A percentile compares a stretch with the other conserved stretches of the same genome.
Evolutionary conservation across 2,888 invertebrate species (phyloP).

Genomic region (Eupithecia vulgata): DNA sequence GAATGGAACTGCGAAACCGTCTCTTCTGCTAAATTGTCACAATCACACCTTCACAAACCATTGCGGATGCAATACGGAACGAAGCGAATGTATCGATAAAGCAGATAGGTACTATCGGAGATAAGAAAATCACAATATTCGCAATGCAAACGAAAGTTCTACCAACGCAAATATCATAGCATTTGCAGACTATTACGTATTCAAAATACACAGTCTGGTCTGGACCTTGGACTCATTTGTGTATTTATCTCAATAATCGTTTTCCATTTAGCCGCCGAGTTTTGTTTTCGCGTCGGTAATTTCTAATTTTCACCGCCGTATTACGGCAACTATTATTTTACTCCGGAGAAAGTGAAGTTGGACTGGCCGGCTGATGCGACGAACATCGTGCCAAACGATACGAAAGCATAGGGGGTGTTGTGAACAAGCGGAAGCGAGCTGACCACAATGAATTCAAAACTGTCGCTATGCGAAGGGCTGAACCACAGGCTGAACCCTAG

Average conservation of each 20-base stretch:
- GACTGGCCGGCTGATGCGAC: conserved; percentile 34
- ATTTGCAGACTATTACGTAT: conserved; percentile 13
- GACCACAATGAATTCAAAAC: not conserved
- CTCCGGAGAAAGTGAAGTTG: conserved; percentile 66
- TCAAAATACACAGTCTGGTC: conserved; percentile 20
- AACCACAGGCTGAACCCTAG: not conserved
- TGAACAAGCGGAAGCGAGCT: conserved; percentile 1
- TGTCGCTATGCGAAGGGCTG: not conserved
- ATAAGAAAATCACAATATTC: conserved; percentile 7
- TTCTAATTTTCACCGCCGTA: conserved; percentile 71
- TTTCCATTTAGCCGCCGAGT: conserved; percentile 36
- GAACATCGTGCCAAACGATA: conserved; percentile 35
- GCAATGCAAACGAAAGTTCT: conserved; percentile 28
- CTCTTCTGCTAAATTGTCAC: conserved; percentile 12
- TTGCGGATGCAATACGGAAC: conserved; percentile 27
- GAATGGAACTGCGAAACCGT: conserved; percentile 14
- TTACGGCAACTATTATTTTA: conserved; percentile 65
- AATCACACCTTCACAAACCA: not conserved
- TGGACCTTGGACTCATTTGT: conserved; percentile 31
- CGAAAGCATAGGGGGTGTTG: conserved; percentile 12
- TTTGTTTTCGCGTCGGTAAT: conserved; percentile 51
- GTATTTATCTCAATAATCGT: conserved; percentile 30
- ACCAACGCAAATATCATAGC: conserved; percentile 24
- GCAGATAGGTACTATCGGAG: conserved; percentile 23
- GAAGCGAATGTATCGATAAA: conserved; percentile 22